Conservation (phyloP, 37 sponge, comb jelly and placozoan species). For the Eunapius fragilis region DNA sequence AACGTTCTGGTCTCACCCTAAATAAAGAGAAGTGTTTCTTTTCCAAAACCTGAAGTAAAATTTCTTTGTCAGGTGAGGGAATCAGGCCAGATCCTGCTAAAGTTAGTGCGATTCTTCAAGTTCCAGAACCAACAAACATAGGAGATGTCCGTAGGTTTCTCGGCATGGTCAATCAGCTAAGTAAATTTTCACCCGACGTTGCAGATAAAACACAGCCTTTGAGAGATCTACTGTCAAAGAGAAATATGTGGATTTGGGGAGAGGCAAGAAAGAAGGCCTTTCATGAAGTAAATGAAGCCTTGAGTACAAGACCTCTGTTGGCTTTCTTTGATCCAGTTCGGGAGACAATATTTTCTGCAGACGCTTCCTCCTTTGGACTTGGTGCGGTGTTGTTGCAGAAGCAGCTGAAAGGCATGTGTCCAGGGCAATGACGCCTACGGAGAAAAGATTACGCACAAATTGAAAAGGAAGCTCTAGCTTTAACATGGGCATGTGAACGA, state of each 20-base stretch:
- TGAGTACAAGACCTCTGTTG: not conserved
- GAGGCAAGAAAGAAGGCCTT: not conserved
- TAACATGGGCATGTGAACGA: too few relatives aligned
- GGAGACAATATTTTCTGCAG: not conserved
- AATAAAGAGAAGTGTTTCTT: conserved; percentile 5
- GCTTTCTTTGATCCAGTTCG: not conserved
- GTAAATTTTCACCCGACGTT: too few relatives aligned
- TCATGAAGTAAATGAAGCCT: not conserved
- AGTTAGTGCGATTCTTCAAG: not conserved
- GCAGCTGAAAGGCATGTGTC: too few relatives aligned
- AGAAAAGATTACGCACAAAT: too few relatives aligned
- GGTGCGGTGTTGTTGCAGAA: too few relatives aligned
- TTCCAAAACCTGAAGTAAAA: not conserved
- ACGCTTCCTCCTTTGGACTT: too few relatives aligned
- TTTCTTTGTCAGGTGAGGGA: conserved; percentile 4
- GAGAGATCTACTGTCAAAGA: too few relatives aligned
- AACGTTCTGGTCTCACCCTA: too few relatives aligned
- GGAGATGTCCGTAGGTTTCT: not conserved
- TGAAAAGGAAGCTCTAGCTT: too few relatives aligned
- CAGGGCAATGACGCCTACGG: too few relatives aligned
- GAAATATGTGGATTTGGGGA: not conserved
- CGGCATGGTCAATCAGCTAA: conserved; percentile 9
- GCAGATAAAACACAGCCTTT: too few relatives aligned
- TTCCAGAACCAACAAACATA: not conserved
- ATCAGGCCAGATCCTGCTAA: conserved; percentile 2